These are phyloP conservation scores for Grallaria varia DNA, from an alignment of 2,113 vertebrate species.

Conservation along the genomic window DNA sequence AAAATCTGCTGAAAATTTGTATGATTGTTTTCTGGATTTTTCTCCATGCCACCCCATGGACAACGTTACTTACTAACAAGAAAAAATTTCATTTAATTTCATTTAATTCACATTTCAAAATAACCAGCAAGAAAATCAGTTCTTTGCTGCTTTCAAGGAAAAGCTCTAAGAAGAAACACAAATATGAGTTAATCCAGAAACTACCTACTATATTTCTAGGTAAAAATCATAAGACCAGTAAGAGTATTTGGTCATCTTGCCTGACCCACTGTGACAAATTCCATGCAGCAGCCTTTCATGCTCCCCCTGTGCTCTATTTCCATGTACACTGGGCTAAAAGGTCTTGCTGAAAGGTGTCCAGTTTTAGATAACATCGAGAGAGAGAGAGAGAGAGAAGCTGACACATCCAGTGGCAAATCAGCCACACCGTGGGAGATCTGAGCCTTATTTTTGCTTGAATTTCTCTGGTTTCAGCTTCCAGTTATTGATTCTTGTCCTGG, in stretches of 20 bases:
- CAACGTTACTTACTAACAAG: background rate
- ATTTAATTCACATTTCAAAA: background rate
- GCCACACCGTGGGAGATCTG: background rate
- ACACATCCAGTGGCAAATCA: constrained; percentile 20
- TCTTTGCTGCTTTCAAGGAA: background rate
- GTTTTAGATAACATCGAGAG: background rate
- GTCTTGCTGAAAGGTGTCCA: constrained; percentile 6
- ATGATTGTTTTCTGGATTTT: background rate
- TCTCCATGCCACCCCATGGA: background rate
- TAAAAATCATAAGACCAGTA: background rate
- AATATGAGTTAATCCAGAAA: constrained; percentile 13
- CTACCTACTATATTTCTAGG: background rate
- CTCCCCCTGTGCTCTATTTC: background rate
- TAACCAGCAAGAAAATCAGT: background rate
- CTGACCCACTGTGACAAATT: background rate
- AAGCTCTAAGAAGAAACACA: background rate
- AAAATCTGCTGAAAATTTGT: background rate
- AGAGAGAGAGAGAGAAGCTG: background rate
- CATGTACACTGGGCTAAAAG: background rate
- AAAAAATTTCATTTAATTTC: background rate
- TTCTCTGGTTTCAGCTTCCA: constrained; percentile 33
- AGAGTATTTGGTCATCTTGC: background rate
- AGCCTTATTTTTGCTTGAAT: constrained; percentile 19
- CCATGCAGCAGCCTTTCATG: background rate
- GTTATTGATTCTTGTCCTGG: constrained; percentile 28